Conservation (phyloP, 2,113 vertebrate genomes). For the Cyanistes caeruleus region DNA sequence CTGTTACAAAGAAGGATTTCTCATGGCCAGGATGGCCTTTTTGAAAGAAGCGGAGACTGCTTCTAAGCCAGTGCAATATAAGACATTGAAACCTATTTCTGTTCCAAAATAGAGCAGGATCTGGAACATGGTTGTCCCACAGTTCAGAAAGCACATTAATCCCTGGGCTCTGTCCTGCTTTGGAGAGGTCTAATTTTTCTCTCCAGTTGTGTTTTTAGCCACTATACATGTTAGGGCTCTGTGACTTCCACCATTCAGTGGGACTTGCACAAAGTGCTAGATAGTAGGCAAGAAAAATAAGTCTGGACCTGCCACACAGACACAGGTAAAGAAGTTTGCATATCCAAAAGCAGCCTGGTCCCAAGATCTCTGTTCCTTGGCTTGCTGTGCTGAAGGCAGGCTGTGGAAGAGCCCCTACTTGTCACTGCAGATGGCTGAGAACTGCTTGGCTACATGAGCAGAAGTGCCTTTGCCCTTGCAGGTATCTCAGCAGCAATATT, state of each 20-base stretch:
- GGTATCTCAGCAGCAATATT: neutral
- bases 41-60: neutral
- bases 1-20: neutral
- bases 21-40: neutral
- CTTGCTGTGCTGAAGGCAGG: neutral
- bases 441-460: neutral
- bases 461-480: neutral
- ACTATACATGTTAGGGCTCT: neutral
- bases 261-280: neutral
- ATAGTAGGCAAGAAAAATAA: neutral
- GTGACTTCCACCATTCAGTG: neutral
- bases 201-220: neutral
- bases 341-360: neutral
- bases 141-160: neutral
- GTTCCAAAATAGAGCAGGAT: neutral
- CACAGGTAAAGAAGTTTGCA: accelerated
- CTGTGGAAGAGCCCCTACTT: neutral
- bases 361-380: neutral
- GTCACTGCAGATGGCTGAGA: neutral
- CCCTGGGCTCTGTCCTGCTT: neutral
- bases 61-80: neutral
- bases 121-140: neutral
- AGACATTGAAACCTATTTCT: neutral
- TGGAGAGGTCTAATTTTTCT: neutral
- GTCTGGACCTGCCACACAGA: neutral